Conservation (phyloP, 2,888 invertebrate genomes). For the Callyntrura sp. region DNA sequence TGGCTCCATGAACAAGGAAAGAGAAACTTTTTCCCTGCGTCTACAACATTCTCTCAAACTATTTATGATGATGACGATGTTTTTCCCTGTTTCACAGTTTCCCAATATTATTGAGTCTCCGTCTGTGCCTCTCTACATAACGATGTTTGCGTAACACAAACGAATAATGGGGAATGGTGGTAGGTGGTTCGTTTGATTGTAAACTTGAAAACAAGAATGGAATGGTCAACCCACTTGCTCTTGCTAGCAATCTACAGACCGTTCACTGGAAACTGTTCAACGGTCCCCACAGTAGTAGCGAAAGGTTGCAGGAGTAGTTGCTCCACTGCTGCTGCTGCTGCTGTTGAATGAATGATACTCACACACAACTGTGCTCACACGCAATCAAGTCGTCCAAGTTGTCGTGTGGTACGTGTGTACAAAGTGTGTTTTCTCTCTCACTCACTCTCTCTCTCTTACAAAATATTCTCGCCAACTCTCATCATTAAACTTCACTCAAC, state of each 20-base stretch:
- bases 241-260: too few species aligned
- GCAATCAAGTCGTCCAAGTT: neutral
- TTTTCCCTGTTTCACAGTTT: constrained; percentile 25
- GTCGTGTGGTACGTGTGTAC: neutral
- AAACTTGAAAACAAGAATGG: constrained; percentile 53
- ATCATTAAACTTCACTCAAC: constrained; percentile 44
- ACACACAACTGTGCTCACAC: constrained; percentile 24
- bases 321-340: too few species aligned
- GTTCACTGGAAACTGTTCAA: neutral
- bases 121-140: constrained; percentile 18
- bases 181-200: constrained; percentile 24
- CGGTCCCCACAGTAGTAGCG: neutral
- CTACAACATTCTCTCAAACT: constrained; percentile 64
- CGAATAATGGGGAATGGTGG: constrained; percentile 14
- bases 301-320: too few species aligned
- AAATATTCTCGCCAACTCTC: too few species aligned
- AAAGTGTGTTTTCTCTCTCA: neutral
- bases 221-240: constrained; percentile 60
- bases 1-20: constrained; percentile 65
- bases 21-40: constrained; percentile 61
- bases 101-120: neutral
- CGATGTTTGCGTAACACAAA: neutral
- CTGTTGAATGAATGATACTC: too few species aligned
- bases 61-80: constrained; percentile 64
- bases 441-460: too few species aligned